Conservation (phyloP, 2,888 invertebrate species). For the Drosophila paucipuncta region DNA sequence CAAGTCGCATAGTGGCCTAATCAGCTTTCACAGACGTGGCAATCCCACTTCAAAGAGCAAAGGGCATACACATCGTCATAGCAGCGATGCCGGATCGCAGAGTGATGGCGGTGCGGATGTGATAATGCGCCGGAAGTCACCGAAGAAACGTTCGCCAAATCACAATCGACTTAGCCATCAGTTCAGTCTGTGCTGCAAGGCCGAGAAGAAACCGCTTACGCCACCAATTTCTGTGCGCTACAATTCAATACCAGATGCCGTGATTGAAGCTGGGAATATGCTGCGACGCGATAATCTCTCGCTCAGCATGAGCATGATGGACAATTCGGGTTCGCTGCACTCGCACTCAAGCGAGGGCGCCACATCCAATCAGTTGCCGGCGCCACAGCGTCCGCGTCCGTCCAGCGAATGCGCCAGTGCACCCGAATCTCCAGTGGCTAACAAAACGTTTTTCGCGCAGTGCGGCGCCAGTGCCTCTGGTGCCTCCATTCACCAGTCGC, state of each 20-base stretch:
- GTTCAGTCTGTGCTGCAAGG: constrained; percentile 84
- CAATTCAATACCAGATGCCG: constrained; percentile 82
- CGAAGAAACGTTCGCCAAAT: constrained; percentile 82
- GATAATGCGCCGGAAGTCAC: constrained; percentile 73
- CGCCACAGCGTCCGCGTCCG: constrained; percentile 58
- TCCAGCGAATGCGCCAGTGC: constrained; percentile 84
- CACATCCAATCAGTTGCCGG: constrained; percentile 49
- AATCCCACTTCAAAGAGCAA: constrained; percentile 75
- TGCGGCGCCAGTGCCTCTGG: constrained; percentile 38
- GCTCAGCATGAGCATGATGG: constrained; percentile 77
- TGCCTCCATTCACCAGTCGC: constrained; percentile 54
- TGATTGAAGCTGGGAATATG: constrained; percentile 35
- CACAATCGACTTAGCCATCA: constrained; percentile 85
- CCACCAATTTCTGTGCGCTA: constrained; percentile 85
- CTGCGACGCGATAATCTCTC: constrained; percentile 80
- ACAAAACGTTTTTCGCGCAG: constrained; percentile 76
- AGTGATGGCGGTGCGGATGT: constrained; percentile 80
- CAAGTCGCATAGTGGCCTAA: constrained; percentile 78
- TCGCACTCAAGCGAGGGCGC: constrained; percentile 77
- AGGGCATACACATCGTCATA: constrained; percentile 74
- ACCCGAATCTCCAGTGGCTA: constrained; percentile 84
- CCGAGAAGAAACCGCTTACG: constrained; percentile 83
- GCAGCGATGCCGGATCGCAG: constrained; percentile 78
- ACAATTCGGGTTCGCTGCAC: constrained; percentile 75
- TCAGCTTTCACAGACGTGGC: constrained; percentile 79